phyloP scores from a whole-genome alignment of 2,113 vertebrate species.

The Hippocampus mohnikei region DNA sequence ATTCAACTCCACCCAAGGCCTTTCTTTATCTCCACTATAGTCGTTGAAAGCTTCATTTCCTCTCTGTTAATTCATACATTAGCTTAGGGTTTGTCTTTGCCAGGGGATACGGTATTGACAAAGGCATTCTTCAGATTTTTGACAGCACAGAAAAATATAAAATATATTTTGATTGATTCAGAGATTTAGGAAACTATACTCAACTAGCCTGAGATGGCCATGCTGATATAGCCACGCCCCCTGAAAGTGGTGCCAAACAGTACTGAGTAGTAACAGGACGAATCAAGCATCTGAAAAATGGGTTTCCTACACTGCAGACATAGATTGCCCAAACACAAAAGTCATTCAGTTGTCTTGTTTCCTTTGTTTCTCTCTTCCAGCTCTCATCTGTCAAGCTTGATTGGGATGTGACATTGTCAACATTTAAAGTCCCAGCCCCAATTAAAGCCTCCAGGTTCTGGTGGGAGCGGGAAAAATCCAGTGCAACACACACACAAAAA shows the following conservation, averaged over 20 bases:
- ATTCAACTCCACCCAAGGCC: neutral
- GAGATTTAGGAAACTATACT: slow-evolving; percentile 31
- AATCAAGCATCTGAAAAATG: slow-evolving; percentile 17
- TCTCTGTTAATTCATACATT: slow-evolving; percentile 41
- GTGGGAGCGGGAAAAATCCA: slow-evolving; percentile 29
- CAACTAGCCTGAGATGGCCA: slow-evolving; percentile 28
- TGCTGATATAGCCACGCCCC: slow-evolving; percentile 27
- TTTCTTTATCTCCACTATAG: slow-evolving; percentile 23
- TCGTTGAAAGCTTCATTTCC: slow-evolving; percentile 42
- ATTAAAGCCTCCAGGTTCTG: slow-evolving; percentile 37
- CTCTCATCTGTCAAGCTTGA: slow-evolving; percentile 23
- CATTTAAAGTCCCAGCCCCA: slow-evolving; percentile 33
- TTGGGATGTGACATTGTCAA: slow-evolving; percentile 18
- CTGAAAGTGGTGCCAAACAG: slow-evolving; percentile 26
- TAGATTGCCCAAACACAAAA: slow-evolving; percentile 14
- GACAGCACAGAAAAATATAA: slow-evolving; percentile 7
- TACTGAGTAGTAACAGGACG: slow-evolving; percentile 28
- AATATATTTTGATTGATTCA: slow-evolving; percentile 32
- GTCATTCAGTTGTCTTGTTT: slow-evolving; percentile 14
- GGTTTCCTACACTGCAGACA: slow-evolving; percentile 1
- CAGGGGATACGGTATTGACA: slow-evolving; percentile 15
- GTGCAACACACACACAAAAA: neutral
- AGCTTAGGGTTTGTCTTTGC: slow-evolving; percentile 34
- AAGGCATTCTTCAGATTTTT: slow-evolving; percentile 16
- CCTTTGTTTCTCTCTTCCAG: slow-evolving; percentile 13